Evolutionary conservation across 2,888 invertebrate species (phyloP).

Genomic region (Spilarctia lutea): DNA sequence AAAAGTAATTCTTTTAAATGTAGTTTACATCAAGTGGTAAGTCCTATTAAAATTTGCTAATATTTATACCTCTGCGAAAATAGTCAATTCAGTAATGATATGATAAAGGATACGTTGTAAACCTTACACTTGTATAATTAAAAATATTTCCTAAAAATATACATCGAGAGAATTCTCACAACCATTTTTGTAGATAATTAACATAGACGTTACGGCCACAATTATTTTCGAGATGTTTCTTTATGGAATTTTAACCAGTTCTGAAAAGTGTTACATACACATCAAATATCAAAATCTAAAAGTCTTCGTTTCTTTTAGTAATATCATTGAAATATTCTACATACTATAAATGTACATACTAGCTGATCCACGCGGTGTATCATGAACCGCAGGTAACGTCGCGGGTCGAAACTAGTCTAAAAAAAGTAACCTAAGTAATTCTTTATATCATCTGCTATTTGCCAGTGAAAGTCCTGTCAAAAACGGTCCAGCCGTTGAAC

Average conservation of each 20-base stretch:
- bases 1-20: not conserved
- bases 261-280: not conserved
- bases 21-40: not conserved
- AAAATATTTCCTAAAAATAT: not conserved
- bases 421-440: too few relatives aligned
- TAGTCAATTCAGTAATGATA: too few relatives aligned
- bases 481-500: too few relatives aligned
- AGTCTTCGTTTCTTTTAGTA: not conserved
- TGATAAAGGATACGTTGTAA: too few relatives aligned
- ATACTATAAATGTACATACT: not conserved
- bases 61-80: not conserved
- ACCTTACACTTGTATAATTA: too few relatives aligned
- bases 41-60: not conserved
- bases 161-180: not conserved
- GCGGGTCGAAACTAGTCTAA: too few relatives aligned
- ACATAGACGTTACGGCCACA: not conserved
- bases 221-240: not conserved
- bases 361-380: too few relatives aligned
- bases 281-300: conserved; percentile 1
- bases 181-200: not conserved
- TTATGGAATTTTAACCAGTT: not conserved
- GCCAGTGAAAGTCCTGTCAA: too few relatives aligned
- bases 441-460: too few relatives aligned
- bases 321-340: not conserved
- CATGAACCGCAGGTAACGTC: too few relatives aligned